Evolutionary conservation across 2,113 vertebrate species (phyloP).

Genomic region (Nesoenas mayeri): DNA sequence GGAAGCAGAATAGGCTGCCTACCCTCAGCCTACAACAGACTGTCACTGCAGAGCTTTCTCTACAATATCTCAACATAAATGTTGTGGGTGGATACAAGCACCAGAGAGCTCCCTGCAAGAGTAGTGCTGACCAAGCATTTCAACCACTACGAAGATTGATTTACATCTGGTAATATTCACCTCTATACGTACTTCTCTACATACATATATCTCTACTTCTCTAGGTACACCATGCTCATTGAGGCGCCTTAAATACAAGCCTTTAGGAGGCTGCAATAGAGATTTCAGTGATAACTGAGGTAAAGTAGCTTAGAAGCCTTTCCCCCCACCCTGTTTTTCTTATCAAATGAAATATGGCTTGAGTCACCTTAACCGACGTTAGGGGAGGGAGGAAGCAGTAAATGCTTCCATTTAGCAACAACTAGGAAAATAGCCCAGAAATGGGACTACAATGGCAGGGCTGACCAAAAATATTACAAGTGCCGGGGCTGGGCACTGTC

Average conservation of each 20-base stretch:
- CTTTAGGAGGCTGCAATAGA: background rate
- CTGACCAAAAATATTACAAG: background rate
- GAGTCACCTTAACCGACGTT: background rate
- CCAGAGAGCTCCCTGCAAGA: background rate
- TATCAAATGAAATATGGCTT: background rate
- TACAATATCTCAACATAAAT: background rate
- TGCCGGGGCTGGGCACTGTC: rapidly evolving
- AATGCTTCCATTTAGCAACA: background rate
- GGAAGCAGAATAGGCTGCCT: background rate
- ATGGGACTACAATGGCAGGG: background rate
- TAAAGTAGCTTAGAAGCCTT: background rate
- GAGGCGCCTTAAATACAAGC: background rate
- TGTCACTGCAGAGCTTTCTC: background rate
- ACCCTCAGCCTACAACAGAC: background rate
- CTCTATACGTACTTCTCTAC: background rate
- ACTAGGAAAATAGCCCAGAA: background rate
- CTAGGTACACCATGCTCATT: background rate
- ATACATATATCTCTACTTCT: too few species aligned
- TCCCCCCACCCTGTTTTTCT: background rate
- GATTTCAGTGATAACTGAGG: background rate
- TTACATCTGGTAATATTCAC: background rate
- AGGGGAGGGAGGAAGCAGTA: background rate
- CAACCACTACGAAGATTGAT: background rate
- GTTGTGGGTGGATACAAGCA: background rate
- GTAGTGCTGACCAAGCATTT: background rate